A percentile compares a stretch with the other conserved stretches of the same genome.
phyloP scores from a whole-genome alignment of 2,888 invertebrate genomes.

The Nomada lathburiana region DNA sequence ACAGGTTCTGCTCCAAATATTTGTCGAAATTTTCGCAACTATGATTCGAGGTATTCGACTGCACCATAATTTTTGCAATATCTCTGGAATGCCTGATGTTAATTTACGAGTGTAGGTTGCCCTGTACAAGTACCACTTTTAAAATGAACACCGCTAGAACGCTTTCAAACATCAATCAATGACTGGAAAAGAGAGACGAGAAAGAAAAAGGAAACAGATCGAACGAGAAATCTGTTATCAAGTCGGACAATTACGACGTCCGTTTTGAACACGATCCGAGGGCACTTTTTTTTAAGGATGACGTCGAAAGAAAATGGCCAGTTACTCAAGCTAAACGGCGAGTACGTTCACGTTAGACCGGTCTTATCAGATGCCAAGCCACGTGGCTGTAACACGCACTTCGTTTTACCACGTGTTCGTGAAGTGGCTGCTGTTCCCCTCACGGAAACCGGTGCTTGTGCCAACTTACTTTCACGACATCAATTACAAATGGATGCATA shows the following conservation, averaged over 20 bases:
- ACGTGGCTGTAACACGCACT: slow-evolving; percentile 76
- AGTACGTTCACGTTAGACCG: slow-evolving; percentile 67
- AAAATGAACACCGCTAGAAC: not conserved
- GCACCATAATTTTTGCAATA: no score
- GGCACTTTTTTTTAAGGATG: slow-evolving; percentile 40
- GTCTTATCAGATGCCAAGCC: slow-evolving; percentile 75
- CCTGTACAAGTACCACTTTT: not conserved
- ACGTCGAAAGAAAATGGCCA: slow-evolving; percentile 41
- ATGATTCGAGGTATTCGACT: not conserved
- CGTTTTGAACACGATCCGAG: not conserved
- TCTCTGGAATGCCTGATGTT: no score
- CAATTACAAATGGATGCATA: slow-evolving; percentile 66
- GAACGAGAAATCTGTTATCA: not conserved
- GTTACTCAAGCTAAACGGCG: slow-evolving; percentile 67
- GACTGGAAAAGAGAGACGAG: not conserved
- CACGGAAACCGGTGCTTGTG: slow-evolving; percentile 46
- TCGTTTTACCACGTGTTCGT: slow-evolving; percentile 68
- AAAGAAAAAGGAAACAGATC: not conserved
- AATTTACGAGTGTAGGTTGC: no score
- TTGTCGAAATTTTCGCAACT: not conserved
- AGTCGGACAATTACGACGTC: not conserved
- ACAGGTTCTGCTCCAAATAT: not conserved
- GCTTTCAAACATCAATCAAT: not conserved
- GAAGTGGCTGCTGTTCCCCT: slow-evolving; percentile 35
- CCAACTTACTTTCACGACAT: slow-evolving; percentile 67